Evolutionary conservation across 2,888 invertebrate genomes (phyloP).

Genomic region (Rhamnusium bicolor): DNA sequence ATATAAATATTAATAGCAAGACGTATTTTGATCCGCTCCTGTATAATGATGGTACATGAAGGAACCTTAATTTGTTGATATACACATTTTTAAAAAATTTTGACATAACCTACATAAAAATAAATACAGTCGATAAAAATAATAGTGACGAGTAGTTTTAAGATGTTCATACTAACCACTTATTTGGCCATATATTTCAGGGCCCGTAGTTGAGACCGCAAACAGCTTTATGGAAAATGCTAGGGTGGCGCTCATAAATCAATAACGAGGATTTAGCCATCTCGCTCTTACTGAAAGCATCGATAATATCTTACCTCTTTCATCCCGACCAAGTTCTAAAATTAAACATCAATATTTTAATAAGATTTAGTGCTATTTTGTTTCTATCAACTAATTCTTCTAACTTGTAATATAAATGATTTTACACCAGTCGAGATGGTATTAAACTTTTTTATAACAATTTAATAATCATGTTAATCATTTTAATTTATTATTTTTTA

Average conservation of each 20-base stretch:
- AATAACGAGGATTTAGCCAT: conserved; percentile 71
- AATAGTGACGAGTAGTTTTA: conserved; percentile 68
- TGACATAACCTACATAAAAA: no score
- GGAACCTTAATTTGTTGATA: no score
- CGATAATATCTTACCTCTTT: conserved; percentile 60
- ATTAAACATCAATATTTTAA: conserved; percentile 59
- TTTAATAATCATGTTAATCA: no score
- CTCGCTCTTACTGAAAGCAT: conserved; percentile 59
- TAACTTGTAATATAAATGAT: background rate
- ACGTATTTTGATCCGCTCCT: no score
- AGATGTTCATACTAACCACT: conserved; percentile 71
- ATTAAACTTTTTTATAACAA: background rate
- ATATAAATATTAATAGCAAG: no score
- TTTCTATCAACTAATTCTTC: conserved; percentile 47
- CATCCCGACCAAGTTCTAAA: conserved; percentile 59
- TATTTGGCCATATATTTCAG: conserved; percentile 72
- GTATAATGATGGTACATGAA: no score
- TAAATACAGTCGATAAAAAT: conserved; percentile 56
- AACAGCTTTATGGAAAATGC: conserved; percentile 73
- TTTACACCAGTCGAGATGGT: background rate
- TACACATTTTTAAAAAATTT: no score
- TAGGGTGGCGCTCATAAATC: conserved; percentile 75
- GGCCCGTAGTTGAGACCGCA: conserved; percentile 69
- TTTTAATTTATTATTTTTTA: no score
- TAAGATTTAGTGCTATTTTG: conserved; percentile 56